phyloP scores from a whole-genome alignment of 2,888 invertebrate species.

The Erebia ligea region DNA sequence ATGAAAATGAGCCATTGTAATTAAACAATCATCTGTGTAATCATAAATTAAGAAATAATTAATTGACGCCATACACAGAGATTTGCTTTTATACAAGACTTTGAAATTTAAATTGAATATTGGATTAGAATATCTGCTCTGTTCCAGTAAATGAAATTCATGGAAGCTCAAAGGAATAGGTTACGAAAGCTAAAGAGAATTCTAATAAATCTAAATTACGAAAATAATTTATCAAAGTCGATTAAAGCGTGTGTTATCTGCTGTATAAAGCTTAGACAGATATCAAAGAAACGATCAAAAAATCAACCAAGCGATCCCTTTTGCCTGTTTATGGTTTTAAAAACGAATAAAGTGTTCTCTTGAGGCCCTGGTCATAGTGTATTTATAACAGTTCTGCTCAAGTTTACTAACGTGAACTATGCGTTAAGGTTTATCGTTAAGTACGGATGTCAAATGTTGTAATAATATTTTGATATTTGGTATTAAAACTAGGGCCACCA shows the following conservation, averaged over 20 bases:
- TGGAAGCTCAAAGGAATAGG: constrained; percentile 35
- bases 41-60: constrained; percentile 20
- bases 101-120: constrained; percentile 40
- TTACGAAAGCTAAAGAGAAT: constrained; percentile 29
- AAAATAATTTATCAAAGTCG: constrained; percentile 32
- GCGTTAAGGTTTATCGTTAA: no score
- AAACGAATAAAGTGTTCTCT: neutral
- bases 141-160: constrained; percentile 40
- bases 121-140: constrained; percentile 35
- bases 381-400: no score
- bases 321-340: neutral
- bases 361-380: no score
- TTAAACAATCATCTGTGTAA: constrained; percentile 9
- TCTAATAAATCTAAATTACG: constrained; percentile 34
- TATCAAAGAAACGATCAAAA: neutral
- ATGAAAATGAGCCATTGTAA: neutral
- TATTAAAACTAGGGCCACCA: no score
- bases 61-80: constrained; percentile 16
- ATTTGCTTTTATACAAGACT: constrained; percentile 24
- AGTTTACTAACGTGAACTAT: no score
- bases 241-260: constrained; percentile 10
- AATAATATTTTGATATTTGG: no score
- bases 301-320: neutral
- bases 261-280: neutral
- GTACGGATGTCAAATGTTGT: no score